Conservation (phyloP, 2,797 vertebrate genomes). For the Ciconia nigra region DNA sequence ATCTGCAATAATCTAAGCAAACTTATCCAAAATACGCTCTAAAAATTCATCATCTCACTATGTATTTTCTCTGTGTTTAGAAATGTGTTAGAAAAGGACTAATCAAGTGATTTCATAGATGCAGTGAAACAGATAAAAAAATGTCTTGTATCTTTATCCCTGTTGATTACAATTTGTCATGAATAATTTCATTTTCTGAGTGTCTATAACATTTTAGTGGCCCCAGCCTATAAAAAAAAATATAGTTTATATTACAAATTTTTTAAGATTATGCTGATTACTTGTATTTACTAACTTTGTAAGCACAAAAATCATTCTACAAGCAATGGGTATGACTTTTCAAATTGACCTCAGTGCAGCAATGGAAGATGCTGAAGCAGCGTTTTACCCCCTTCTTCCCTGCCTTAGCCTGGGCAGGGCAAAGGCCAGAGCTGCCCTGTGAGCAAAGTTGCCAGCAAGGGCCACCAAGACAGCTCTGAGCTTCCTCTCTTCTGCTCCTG, state of each 20-base stretch:
- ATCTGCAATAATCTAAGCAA: conserved; percentile 1
- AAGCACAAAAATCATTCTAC: background rate
- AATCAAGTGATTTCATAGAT: conserved; percentile 6
- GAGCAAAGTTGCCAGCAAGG: background rate
- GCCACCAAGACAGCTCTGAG: background rate
- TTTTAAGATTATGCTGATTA: background rate
- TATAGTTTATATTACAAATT: background rate
- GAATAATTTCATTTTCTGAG: background rate
- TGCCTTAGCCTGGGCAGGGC: background rate
- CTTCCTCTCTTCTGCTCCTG: background rate
- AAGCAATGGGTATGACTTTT: background rate
- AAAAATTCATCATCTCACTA: background rate
- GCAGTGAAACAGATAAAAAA: background rate
- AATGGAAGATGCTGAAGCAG: background rate
- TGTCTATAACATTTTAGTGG: background rate
- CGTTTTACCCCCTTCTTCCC: background rate
- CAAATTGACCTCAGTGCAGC: background rate
- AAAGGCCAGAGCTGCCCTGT: background rate
- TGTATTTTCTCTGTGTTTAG: background rate
- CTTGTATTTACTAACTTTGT: background rate
- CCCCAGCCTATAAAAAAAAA: background rate
- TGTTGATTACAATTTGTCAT: background rate
- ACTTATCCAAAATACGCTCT: background rate
- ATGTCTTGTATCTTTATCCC: background rate
- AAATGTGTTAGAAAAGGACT: background rate